Conservation (phyloP, 2,113 vertebrate species). For the Chionis minor region DNA sequence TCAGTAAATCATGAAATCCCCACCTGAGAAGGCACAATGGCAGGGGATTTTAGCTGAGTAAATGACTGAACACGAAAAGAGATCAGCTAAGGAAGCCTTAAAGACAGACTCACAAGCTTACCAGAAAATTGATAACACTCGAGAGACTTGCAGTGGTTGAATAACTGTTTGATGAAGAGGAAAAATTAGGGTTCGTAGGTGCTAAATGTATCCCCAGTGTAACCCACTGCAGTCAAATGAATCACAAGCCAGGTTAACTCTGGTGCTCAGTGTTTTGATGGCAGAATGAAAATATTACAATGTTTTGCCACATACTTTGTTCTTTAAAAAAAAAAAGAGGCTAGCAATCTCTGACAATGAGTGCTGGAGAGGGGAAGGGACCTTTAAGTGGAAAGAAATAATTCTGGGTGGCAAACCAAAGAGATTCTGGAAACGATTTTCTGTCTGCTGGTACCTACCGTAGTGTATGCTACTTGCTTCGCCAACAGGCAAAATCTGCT, state of each 20-base stretch:
- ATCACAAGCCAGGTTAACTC: background rate
- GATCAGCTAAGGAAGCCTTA: background rate
- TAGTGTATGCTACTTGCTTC: background rate
- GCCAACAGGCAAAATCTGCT: background rate
- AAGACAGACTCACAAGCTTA: background rate
- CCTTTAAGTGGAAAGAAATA: background rate
- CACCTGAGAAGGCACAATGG: background rate
- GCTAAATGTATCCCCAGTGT: background rate
- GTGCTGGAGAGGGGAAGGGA: background rate
- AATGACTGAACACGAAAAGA: background rate
- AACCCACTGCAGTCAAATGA: background rate
- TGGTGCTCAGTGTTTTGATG: background rate
- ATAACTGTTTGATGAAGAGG: background rate
- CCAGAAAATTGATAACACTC: background rate
- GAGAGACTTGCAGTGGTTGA: background rate
- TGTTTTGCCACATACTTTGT: background rate
- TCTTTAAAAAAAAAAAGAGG: background rate
- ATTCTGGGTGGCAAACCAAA: background rate
- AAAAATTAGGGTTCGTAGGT: background rate
- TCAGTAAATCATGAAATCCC: background rate
- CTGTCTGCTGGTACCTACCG: accelerated
- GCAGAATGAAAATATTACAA: background rate
- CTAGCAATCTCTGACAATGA: background rate
- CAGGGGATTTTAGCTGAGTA: background rate
- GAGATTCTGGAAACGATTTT: background rate